Base-by-base conservation (phyloP, 2,797 vertebrate species). In the Sciaenops ocellatus region DNA sequence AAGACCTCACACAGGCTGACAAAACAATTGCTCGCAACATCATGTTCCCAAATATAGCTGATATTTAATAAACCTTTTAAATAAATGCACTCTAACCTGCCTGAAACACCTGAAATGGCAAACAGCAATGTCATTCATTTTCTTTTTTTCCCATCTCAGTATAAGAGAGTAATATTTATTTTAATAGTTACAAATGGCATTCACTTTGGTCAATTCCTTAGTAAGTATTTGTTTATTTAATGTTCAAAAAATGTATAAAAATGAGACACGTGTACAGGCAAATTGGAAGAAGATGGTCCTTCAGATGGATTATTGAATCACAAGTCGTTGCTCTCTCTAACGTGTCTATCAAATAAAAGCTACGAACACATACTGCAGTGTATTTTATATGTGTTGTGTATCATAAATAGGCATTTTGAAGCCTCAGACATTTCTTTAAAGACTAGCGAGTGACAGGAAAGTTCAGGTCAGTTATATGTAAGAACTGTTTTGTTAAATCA, bases 401-500 rank as follows among this genome's bases (percentile, higher is more conserved):
- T 60, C 15, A 67, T 59, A 42, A 41, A 67, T 69, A 61, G 17
- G 22, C 54, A 4, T 34, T 6, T 38, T 38, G 34, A 38, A 38
- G 34, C 34, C 34, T 38, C 34, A 38, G 9, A 38, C 8, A 9
- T 38, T 38, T 38, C 34, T 38, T 38, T 8, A 38, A 38, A 38
- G 34, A 38, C 34, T 9, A 38, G 34, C 34, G 34, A 87, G 79
- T 38, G 62, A 78, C 56, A 66, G 65, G 30, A 90, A 84, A 85
- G 87, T 87, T 83, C 73, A 72, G 75, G 73, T 85, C 72, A 80
- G 56, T 80, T 84, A 71, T 51, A 51, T 82, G 83, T 78, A 71
- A 80, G 73, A 62, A 76, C 61, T 67, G 67, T 73, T 87, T 52
- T 84, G 66, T 86, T 83, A 80, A 91, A 85, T 85, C 75, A 54